Evolutionary conservation across 2,797 vertebrate species (phyloP), one percentile per base, ranked within the genome.

Genomic region (Sardinella longiceps): DNA sequence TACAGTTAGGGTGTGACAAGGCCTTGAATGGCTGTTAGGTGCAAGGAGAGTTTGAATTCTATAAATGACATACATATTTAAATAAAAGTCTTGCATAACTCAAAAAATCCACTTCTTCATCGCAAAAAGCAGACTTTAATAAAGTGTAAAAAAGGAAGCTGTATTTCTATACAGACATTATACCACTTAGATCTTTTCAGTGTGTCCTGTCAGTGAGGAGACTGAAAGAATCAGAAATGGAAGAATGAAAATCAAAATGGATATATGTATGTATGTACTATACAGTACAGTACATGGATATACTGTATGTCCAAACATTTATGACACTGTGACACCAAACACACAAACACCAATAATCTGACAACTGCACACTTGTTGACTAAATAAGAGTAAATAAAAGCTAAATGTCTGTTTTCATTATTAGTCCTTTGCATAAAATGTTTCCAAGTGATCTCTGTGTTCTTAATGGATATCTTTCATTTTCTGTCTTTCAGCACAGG

Each of bases 361-460:
- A 56, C 5, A 23, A 56, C 53, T n/a, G 53, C n/a, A 23, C 53
- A 56, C 20, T 23, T 20, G 20, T 56, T 56, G n/a, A n/a, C n/a
- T 56, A 5, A 1, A 56, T 5, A 6, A 20, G 43, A 6, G 6
- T 56, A 56, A 56, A 56, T 56, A 56, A 23, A 56, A 56, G 6
- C 53, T 56, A 3, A 39, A 74, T 37, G 30, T 33, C n/a, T 66
- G 66, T 12, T 30, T 6, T 39, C 66, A 37, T 74, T 20, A 20
- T 37, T 33, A 5, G 12, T 74, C 66, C 66, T 74, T 74, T 20
- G 33, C 30, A 14, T 14, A 33, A 37, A 74, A 28, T 3, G 11
- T 77, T 43, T 77, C 39, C 33, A 77, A 77, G 43, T 77, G 70
- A 77, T 43, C 37, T 39, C 33, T 37, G 70, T 70, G 63, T 77